Evolutionary conservation across 2,113 vertebrate species (phyloP).

Genomic region (Aegithalos caudatus): DNA sequence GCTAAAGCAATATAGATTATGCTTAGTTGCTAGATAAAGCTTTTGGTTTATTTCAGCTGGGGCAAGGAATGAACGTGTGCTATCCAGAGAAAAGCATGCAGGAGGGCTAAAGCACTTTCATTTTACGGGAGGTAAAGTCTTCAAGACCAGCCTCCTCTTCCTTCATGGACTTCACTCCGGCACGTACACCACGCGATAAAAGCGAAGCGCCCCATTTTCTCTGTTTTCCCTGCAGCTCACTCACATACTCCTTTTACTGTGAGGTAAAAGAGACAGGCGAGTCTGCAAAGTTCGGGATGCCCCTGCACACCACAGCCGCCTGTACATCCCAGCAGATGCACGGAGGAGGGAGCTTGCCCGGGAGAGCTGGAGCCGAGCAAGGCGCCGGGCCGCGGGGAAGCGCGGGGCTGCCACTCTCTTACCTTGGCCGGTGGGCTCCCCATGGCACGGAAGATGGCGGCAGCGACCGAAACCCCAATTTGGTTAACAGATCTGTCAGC

Average conservation of each 20-base stretch:
- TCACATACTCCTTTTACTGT: accelerated
- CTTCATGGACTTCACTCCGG: background rate
- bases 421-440: conserved; percentile 54
- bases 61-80: background rate
- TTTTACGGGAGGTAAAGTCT: background rate
- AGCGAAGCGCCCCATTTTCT: background rate
- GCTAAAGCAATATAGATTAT: background rate
- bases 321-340: background rate
- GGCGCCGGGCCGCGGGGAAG: background rate
- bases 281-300: background rate
- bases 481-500: conserved; percentile 35
- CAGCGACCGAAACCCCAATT: background rate
- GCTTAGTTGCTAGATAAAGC: background rate
- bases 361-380: background rate
- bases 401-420: background rate
- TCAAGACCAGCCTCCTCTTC: background rate
- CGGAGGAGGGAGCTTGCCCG: accelerated
- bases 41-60: background rate
- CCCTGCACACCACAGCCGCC: background rate
- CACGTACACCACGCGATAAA: accelerated
- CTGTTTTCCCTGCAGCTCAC: accelerated
- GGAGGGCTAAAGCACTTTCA: background rate
- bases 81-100: background rate
- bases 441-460: conserved; percentile 11
- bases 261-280: accelerated